Evolutionary conservation across 1,140 invertebrate species (phyloP), one percentile per base, ranked within the genome.

Genomic region (Leucophenga varia): DNA sequence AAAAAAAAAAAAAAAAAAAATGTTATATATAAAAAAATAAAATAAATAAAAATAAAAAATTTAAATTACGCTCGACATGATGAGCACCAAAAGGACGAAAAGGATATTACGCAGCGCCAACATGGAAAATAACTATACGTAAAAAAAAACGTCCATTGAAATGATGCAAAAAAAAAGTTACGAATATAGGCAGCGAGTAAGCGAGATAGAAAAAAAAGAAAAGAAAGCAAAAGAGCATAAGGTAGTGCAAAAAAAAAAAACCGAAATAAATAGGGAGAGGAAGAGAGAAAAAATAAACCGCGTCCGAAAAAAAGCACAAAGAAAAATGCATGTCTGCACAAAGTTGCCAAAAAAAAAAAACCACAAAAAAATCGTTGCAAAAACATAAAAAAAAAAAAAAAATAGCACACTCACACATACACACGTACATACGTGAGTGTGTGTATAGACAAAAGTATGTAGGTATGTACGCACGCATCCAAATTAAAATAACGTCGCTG

Each of bases 41-140:
- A n/a, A n/a, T n/a, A 37, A 37, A 13, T 13, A 37, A 14, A 35
- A 37, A 18, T 17, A 37, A 37, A 67, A 68, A 68, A 64, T 64
- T n/a, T n/a, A n/a, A n/a, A n/a, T n/a, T n/a, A n/a, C n/a, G 49
- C 60, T 68, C 64, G 68, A 67, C 64, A 68, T 57, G 64, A 68
- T 63, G 63, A 67, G 56, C 60, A 47, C 37, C 54, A 32, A 41
- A 39, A 16, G n/a, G 31, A 14, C 6, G 31, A n/a, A 9, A 34
- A 34, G 13, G 6, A 14, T 6, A 34, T 25, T n/a, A 20, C n/a
- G 17, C 43, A 22, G 44, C 37, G 31, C 14, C 31, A 40, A 45
- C 32, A 43, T 7, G 30, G 53, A 32, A 35, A 18, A 10, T 17
- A 37, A 37, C 16, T 18, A 57, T 21, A 54, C 22, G 47, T 41